Percentiles rank a stretch among this genome's conserved stretches.
Evolutionary conservation across 2,113 vertebrate genomes (phyloP).

Genomic region (Rutilus rutilus): DNA sequence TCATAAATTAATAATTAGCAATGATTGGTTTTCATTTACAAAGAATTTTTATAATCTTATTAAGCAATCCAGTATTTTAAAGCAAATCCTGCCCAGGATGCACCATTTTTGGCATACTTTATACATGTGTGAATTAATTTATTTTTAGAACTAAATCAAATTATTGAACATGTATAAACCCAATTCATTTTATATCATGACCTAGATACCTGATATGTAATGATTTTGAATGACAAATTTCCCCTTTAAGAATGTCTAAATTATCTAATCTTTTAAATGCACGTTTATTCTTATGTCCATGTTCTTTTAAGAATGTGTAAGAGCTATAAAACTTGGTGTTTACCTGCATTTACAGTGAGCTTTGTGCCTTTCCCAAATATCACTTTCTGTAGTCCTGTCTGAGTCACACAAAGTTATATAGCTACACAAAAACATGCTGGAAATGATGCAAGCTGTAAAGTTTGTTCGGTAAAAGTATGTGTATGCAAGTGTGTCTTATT

Average conservation of each 20-base stretch:
- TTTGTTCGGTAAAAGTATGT: too few species aligned
- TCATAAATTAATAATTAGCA: not conserved
- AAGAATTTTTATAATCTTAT: not conserved
- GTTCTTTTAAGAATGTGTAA: not conserved
- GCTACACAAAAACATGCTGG: conserved; percentile 8
- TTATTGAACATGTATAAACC: not conserved
- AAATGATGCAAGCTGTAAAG: not conserved
- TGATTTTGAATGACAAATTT: not conserved
- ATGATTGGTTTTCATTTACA: not conserved
- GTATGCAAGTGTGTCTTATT: too few species aligned
- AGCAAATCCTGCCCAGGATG: not conserved
- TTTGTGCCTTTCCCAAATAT: conserved; percentile 52
- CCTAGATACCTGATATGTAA: not conserved
- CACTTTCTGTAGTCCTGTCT: conserved; percentile 34
- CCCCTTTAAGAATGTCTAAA: not conserved
- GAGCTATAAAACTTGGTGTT: not conserved
- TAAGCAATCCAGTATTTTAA: not conserved
- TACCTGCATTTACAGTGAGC: conserved; percentile 47
- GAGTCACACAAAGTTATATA: conserved; percentile 43
- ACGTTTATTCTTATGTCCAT: not conserved
- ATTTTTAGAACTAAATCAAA: not conserved
- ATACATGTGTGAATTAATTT: not conserved
- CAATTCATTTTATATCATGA: not conserved
- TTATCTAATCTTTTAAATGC: not conserved
- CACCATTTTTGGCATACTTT: not conserved